phyloP scores from a whole-genome alignment of 2,888 invertebrate genomes.

The Caradrina clavipalpis region DNA sequence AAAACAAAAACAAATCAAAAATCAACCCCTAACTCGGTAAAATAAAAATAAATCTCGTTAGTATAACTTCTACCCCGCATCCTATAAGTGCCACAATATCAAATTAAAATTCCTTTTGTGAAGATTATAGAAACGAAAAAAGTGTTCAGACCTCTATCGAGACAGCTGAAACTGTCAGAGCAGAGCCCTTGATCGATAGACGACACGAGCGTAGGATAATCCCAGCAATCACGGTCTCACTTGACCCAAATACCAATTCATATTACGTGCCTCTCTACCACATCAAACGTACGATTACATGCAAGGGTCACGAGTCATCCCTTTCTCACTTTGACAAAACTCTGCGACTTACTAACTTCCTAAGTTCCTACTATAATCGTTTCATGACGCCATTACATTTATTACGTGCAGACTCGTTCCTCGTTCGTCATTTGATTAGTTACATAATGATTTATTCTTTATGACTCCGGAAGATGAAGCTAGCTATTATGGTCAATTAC shows the following conservation, averaged over 20 bases:
- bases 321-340: constrained; percentile 39
- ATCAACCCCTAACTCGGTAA: no score
- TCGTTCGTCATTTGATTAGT: constrained; percentile 50
- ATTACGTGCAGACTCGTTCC: constrained; percentile 36
- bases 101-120: constrained; percentile 3
- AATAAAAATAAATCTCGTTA: neutral
- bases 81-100: constrained; percentile 4
- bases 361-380: constrained; percentile 30
- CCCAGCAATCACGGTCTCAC: constrained; percentile 56
- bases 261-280: constrained; percentile 48
- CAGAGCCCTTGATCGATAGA: constrained; percentile 38
- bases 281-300: constrained; percentile 47
- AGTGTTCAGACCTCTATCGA: constrained; percentile 5
- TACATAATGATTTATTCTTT: constrained; percentile 52
- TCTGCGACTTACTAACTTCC: constrained; percentile 23
- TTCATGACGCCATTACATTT: constrained; percentile 43
- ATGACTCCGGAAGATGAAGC: constrained; percentile 53
- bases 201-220: constrained; percentile 56
- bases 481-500: constrained; percentile 59
- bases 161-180: constrained; percentile 21
- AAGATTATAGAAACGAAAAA: constrained; percentile 23
- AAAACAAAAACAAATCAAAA: no score
- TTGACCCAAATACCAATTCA: constrained; percentile 65
- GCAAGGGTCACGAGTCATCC: constrained; percentile 44
- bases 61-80: neutral